Evolutionary conservation across 2,113 vertebrate species (phyloP).

Genomic region (Trachemys scripta): DNA sequence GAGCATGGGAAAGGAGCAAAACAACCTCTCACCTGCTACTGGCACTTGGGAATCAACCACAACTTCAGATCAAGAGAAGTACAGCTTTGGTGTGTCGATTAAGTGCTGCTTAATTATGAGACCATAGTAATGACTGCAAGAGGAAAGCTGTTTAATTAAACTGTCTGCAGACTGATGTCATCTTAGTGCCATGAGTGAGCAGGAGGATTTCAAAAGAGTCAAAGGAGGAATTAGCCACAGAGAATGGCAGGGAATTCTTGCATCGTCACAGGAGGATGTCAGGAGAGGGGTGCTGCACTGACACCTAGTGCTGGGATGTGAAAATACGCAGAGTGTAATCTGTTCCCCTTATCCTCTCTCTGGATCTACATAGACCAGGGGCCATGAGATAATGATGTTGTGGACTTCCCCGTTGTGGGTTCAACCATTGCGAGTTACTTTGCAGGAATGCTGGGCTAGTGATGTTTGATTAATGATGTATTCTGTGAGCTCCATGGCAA

Average conservation of each 20-base stretch:
- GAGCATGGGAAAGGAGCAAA: neutral
- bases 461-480: neutral
- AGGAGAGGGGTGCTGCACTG: neutral
- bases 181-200: neutral
- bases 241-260: neutral
- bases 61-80: accelerated
- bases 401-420: neutral
- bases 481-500: neutral
- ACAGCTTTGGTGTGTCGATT: neutral
- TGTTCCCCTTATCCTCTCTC: neutral
- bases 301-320: conserved; percentile 44
- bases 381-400: neutral
- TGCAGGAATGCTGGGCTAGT: neutral
- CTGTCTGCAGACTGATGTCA: neutral
- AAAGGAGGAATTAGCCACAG: neutral
- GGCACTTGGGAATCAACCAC: neutral
- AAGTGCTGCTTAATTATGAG: conserved; percentile 19
- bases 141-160: neutral
- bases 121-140: neutral
- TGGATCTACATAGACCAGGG: too few species aligned
- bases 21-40: neutral
- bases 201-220: neutral
- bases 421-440: neutral
- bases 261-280: neutral
- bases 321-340: neutral